Evolutionary conservation across 2,888 invertebrate genomes (phyloP).

Genomic region (Anthophora plumipes): DNA sequence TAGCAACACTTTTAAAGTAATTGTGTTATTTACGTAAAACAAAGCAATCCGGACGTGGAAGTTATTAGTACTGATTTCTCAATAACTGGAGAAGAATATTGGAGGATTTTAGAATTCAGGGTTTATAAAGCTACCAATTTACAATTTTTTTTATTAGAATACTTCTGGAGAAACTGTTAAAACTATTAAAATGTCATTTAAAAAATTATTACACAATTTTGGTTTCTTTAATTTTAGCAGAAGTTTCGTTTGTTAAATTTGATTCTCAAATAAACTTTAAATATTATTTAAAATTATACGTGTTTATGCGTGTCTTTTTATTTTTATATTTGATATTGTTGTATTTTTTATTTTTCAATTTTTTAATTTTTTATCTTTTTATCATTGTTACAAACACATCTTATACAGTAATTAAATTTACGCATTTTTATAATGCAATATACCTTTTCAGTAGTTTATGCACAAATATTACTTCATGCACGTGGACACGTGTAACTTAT

Average conservation of each 20-base stretch:
- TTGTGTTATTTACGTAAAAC: conserved; percentile 8
- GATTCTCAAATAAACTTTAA: no score
- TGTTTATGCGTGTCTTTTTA: no score
- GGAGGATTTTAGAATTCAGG: not conserved
- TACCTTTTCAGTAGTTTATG: not conserved
- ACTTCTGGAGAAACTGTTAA: not conserved
- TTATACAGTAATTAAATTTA: not conserved
- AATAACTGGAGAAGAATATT: conserved; percentile 2
- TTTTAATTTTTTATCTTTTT: no score
- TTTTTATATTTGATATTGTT: no score
- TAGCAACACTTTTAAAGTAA: not conserved
- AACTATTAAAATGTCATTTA: no score
- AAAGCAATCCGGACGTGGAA: not conserved
- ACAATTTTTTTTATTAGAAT: not conserved
- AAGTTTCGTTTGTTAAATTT: no score
- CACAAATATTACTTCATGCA: not conserved
- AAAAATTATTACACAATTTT: no score
- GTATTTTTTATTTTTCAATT: no score
- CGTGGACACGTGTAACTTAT: not conserved
- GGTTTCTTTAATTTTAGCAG: no score
- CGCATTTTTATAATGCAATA: not conserved
- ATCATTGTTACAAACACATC: no score
- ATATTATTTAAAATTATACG: no score
- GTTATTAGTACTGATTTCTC: conserved; percentile 11
- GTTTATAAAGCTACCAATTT: no score